phyloP scores from a whole-genome alignment of 2,888 invertebrate genomes.

The Agriopis leucophaearia region DNA sequence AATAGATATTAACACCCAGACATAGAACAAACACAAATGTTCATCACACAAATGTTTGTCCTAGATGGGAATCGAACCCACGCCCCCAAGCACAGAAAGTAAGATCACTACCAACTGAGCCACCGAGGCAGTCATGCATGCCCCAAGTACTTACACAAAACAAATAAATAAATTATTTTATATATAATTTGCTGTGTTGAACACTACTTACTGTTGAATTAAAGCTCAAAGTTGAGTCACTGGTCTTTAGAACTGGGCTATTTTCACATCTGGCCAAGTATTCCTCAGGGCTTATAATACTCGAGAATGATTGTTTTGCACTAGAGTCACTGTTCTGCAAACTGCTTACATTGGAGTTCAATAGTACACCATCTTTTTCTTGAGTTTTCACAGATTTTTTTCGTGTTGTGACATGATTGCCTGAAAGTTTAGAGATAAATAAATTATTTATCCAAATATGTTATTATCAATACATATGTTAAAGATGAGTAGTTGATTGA shows the following conservation, averaged over 20 bases:
- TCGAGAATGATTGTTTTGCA: slow-evolving; percentile 36
- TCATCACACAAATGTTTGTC: too few relatives aligned
- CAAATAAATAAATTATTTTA: too few relatives aligned
- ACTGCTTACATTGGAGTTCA: slow-evolving; percentile 38
- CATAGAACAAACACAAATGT: too few relatives aligned
- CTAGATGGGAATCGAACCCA: too few relatives aligned
- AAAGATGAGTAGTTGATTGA: too few relatives aligned
- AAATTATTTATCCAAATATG: neutral
- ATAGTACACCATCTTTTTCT: slow-evolving; percentile 50
- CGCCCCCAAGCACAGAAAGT: too few relatives aligned
- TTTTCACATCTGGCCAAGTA: slow-evolving; percentile 34
- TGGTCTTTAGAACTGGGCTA: slow-evolving; percentile 38
- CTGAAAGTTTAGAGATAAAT: slow-evolving; percentile 47
- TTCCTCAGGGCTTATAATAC: slow-evolving; percentile 32
- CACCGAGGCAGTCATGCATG: neutral
- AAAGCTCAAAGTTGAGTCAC: slow-evolving; percentile 45
- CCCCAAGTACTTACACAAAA: too few relatives aligned
- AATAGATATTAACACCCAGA: too few relatives aligned
- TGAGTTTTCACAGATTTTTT: slow-evolving; percentile 55
- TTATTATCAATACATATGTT: too few relatives aligned
- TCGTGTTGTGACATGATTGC: slow-evolving; percentile 55
- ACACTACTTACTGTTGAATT: slow-evolving; percentile 52
- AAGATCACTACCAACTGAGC: too few relatives aligned
- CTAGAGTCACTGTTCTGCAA: slow-evolving; percentile 38
- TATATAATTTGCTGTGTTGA: too few relatives aligned